Percentiles rank a stretch among this genome's conserved stretches.
Evolutionary conservation across 2,888 invertebrate genomes (phyloP).

Genomic region (Eristalinus sepulchralis): DNA sequence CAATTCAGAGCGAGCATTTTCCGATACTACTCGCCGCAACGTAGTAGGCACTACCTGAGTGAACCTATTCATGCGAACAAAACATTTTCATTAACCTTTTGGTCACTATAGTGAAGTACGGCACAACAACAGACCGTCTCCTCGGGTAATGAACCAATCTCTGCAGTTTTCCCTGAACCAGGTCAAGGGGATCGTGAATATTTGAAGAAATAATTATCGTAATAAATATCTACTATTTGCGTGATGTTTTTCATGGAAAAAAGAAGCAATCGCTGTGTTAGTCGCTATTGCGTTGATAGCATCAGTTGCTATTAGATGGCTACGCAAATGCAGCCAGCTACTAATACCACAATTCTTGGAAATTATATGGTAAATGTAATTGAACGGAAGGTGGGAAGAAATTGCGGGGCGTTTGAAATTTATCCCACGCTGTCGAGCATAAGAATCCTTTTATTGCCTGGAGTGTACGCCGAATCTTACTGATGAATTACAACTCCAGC

Average conservation of each 20-base stretch:
- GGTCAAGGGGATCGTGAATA: constrained; percentile 18
- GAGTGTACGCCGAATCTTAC: no score
- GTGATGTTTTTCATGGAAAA: not conserved
- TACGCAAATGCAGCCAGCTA: not conserved
- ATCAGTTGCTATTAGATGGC: not conserved
- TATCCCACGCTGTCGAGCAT: no score
- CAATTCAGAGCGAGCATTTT: not conserved
- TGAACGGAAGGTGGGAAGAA: no score
- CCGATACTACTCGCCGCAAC: not conserved
- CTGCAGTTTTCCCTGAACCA: constrained; percentile 11
- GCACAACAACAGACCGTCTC: constrained; percentile 40
- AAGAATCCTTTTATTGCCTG: no score
- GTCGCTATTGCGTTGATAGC: not conserved
- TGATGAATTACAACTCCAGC: no score
- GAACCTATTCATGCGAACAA: constrained; percentile 23
- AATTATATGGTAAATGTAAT: not conserved
- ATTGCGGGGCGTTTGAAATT: no score
- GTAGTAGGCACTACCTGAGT: not conserved
- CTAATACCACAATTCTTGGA: not conserved
- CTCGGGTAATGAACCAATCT: constrained; percentile 29
- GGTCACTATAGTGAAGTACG: constrained; percentile 53
- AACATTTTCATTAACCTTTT: constrained; percentile 13
- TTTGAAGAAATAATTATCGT: constrained; percentile 20
- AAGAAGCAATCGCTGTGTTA: not conserved
- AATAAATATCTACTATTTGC: constrained; percentile 4